Conservation (phyloP, 2,113 vertebrate species). For the Mionectes macconnelli region DNA sequence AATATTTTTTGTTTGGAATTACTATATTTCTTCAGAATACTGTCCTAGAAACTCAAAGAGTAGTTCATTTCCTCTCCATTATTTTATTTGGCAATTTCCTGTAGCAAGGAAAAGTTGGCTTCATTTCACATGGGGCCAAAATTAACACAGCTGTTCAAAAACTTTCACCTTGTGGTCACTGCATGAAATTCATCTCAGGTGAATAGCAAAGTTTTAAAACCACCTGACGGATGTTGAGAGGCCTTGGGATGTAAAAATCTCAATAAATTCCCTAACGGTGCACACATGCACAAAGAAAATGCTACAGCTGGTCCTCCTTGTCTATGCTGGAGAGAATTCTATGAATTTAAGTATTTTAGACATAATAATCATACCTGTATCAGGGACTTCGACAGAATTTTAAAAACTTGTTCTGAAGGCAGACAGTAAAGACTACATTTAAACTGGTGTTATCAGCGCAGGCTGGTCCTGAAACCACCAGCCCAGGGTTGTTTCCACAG, state of each 20-base stretch:
- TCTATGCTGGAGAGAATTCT: not conserved
- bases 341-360: not conserved
- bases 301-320: not conserved
- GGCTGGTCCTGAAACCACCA: not conserved
- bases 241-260: not conserved
- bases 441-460: not conserved
- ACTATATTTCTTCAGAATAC: conserved; percentile 15
- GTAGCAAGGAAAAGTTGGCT: conserved; percentile 7
- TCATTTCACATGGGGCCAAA: conserved; percentile 8
- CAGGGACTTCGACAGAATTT: not conserved
- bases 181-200: conserved; percentile 43
- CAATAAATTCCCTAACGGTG: not conserved
- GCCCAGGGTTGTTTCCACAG: not conserved
- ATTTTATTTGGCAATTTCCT: conserved; percentile 59
- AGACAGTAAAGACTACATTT: not conserved
- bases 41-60: conserved; percentile 37
- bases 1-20: conserved; percentile 27
- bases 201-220: conserved; percentile 13
- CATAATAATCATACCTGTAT: not conserved
- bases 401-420: not conserved
- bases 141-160: conserved; percentile 55
- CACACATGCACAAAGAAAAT: not conserved
- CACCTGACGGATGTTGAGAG: not conserved
- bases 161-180: conserved; percentile 29
- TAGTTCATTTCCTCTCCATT: conserved; percentile 26